phyloP scores from a whole-genome alignment of 2,888 invertebrate genomes.

The Meghimatium bilineatum region DNA sequence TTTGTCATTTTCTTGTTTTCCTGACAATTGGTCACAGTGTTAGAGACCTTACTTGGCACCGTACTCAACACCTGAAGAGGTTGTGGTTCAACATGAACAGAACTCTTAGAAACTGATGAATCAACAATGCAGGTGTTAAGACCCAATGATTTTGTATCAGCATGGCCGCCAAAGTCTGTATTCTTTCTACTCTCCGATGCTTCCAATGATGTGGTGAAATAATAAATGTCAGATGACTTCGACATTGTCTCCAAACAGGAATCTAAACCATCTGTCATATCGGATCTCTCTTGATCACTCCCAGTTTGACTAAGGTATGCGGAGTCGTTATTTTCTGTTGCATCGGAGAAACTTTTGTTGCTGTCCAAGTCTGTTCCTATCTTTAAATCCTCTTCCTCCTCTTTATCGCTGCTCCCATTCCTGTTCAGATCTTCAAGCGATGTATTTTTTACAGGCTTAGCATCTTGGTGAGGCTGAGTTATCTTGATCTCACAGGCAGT shows the following conservation, averaged over 20 bases:
- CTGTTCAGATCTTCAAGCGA: constrained; percentile 10
- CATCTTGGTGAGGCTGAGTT: background rate
- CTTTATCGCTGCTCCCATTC: constrained; percentile 3
- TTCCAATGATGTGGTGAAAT: constrained; percentile 19
- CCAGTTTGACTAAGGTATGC: constrained; percentile 47
- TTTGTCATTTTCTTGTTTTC: constrained; percentile 7
- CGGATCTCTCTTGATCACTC: constrained; percentile 47
- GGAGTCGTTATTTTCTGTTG: constrained; percentile 48
- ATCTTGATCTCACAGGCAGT: background rate
- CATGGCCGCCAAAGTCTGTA: background rate
- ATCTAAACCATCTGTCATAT: constrained; percentile 40
- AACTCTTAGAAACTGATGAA: background rate
- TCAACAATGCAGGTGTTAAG: background rate
- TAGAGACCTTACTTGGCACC: background rate
- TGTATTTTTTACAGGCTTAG: background rate
- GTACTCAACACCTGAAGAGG: background rate
- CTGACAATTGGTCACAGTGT: background rate
- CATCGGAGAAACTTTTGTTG: constrained; percentile 46
- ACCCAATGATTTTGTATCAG: background rate
- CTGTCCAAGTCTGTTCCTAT: constrained; percentile 41
- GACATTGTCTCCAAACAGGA: constrained; percentile 26
- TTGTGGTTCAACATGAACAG: background rate
- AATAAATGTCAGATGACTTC: constrained; percentile 27
- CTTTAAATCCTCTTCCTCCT: constrained; percentile 43
- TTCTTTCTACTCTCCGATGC: background rate